These are phyloP conservation scores for Todiramphus chloris DNA, from an alignment of 2,113 vertebrate species.

Conservation along the genomic window DNA sequence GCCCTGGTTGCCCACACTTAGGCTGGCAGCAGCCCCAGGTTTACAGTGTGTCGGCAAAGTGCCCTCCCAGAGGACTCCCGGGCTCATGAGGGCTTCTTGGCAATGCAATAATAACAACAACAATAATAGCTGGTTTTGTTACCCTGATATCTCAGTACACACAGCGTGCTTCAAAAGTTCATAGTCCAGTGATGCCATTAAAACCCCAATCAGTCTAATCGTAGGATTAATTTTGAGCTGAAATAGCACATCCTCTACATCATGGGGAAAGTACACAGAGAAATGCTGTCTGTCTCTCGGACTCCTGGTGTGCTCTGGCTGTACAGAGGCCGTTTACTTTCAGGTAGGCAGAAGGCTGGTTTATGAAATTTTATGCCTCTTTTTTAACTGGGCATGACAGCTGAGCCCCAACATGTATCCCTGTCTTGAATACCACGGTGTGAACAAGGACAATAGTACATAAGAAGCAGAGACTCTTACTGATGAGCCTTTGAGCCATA, in stretches of 20 bases:
- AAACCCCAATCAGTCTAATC: neutral
- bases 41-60: neutral
- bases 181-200: neutral
- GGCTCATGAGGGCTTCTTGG: neutral
- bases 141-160: neutral
- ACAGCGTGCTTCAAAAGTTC: neutral
- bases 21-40: neutral
- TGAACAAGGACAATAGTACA: neutral
- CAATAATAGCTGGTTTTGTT: neutral
- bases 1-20: neutral
- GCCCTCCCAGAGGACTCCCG: neutral
- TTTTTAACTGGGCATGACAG: neutral
- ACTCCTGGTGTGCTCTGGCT: neutral
- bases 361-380: neutral
- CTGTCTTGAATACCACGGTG: neutral
- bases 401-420: neutral
- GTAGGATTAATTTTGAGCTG: neutral
- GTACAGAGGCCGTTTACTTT: neutral
- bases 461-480: neutral
- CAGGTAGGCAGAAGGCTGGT: neutral
- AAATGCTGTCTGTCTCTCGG: neutral
- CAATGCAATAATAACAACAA: neutral
- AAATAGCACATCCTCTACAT: neutral
- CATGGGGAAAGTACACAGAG: neutral
- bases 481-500: neutral